Conservation (phyloP, 2,797 vertebrate genomes). For the Hemibagrus guttatus region DNA sequence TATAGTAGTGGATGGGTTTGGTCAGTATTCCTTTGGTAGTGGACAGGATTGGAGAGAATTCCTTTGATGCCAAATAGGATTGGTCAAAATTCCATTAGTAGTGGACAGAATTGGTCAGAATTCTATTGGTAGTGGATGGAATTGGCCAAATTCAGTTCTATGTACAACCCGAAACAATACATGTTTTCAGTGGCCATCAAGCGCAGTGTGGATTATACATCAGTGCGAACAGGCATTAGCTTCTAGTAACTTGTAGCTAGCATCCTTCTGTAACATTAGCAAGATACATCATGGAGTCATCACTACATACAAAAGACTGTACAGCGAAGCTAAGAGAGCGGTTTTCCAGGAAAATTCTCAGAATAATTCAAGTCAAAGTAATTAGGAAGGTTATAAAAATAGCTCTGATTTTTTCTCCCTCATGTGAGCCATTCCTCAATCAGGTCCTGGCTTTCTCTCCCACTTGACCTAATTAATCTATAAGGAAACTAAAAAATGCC, state of each 20-base stretch:
- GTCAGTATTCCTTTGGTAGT: too few relatives aligned
- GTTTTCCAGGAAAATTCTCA: neutral
- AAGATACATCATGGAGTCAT: neutral
- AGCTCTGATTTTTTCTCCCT: neutral
- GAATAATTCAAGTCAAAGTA: neutral
- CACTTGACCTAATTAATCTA: neutral
- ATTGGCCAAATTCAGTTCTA: neutral
- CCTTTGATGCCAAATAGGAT: neutral
- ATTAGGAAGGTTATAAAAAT: slow-evolving; percentile 5
- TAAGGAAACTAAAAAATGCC: neutral
- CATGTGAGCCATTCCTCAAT: neutral
- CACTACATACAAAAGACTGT: neutral
- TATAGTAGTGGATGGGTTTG: neutral
- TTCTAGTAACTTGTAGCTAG: neutral
- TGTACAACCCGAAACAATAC: too few relatives aligned
- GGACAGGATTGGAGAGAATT: neutral
- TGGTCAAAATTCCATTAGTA: neutral
- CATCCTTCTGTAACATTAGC: neutral
- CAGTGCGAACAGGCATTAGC: too few relatives aligned
- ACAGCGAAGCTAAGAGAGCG: neutral
- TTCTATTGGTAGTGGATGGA: neutral
- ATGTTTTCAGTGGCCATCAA: too few relatives aligned
- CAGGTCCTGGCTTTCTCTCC: neutral
- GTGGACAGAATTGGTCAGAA: neutral
- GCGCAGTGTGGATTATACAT: too few relatives aligned